These are phyloP conservation scores for Sorex maritimensis DNA, from an alignment of 2,797 vertebrate genomes.

Conservation along the genomic window DNA sequence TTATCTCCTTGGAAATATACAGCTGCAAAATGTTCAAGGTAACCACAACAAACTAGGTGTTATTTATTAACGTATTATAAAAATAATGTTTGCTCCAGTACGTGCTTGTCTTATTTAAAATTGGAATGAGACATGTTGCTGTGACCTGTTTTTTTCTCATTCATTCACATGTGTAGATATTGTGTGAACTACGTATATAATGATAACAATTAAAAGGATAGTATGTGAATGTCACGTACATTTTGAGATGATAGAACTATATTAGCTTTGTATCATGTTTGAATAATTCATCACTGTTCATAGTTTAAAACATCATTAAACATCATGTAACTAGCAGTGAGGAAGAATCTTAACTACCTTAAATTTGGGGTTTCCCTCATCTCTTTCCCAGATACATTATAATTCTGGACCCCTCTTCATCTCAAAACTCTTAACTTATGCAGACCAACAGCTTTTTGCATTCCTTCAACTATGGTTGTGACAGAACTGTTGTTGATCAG, in stretches of 20 bases:
- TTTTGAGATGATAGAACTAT: conserved; percentile 89
- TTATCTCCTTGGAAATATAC: conserved; percentile 89
- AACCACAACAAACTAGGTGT: conserved; percentile 95
- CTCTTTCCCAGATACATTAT: conserved; percentile 89
- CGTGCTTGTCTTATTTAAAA: conserved; percentile 97
- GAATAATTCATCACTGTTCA: conserved; percentile 84
- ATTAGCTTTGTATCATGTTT: conserved; percentile 89
- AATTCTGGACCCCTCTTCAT: conserved; percentile 87
- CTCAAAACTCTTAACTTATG: conserved; percentile 86
- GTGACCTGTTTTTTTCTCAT: conserved; percentile 92
- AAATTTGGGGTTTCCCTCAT: conserved; percentile 83
- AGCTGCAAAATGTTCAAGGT: conserved; percentile 91
- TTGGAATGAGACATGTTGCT: conserved; percentile 94
- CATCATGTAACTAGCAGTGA: conserved; percentile 87
- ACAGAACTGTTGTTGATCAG: conserved; percentile 89
- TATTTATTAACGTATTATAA: conserved; percentile 94
- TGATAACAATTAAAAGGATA: conserved; percentile 89
- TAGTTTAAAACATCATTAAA: conserved; percentile 86
- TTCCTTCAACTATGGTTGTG: conserved; percentile 88
- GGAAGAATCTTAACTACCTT: conserved; percentile 79
- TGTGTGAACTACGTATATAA: conserved; percentile 95
- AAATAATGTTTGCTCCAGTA: conserved; percentile 94
- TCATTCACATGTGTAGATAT: conserved; percentile 95
- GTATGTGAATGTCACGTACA: conserved; percentile 87
- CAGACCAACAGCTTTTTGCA: conserved; percentile 73